Base-by-base conservation (phyloP, 23 tunicate genomes). In the Styela clava region DNA sequence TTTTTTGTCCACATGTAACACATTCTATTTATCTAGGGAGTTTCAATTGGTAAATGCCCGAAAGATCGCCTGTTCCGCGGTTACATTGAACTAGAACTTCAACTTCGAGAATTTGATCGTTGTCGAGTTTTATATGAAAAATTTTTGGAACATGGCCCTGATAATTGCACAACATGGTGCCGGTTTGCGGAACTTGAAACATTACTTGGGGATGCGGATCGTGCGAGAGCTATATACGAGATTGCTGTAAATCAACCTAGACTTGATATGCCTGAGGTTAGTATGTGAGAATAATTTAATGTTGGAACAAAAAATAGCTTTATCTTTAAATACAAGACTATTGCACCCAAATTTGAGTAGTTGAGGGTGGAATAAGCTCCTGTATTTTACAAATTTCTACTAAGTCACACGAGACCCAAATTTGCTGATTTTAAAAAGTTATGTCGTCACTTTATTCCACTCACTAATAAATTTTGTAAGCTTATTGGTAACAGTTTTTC, bases 41-140 rank as follows among this genome's bases (percentile, higher is more conserved):
- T 86, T n/a, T 67, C 99, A 2, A 86, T 95, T 28, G 99, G 99
- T 69, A 95, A 90, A 64, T 95, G 96, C 63, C 99, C 99, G 16
- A 95, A 95, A 83, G 99, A 90, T 78, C 94, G 94, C 31, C 73
- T 95, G 18, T 95, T 95, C 63, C 89, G 93, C 34, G 69, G 78
- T 12, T 95, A 95, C 82, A 90, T 95, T 76, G 99, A 95, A 61
- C 69, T 95, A 67, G 99, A 95, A 62, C 64, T 95, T 25, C 89
- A 95, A 56, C 87, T 95, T 23, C 88, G 99, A 24, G 99, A 95
- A 86, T 95, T 95, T 61, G 99, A 95, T 52, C 88, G 99, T 32
- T 95, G 99, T 64, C 88, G 99, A 52, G 87, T 79, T 22, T 68
- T 95, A 65, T 95, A 95, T 77, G 99, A 90, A 61, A 68, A 78